Conservation (phyloP, 2,113 vertebrate species). For the Cebus imitator region DNA sequence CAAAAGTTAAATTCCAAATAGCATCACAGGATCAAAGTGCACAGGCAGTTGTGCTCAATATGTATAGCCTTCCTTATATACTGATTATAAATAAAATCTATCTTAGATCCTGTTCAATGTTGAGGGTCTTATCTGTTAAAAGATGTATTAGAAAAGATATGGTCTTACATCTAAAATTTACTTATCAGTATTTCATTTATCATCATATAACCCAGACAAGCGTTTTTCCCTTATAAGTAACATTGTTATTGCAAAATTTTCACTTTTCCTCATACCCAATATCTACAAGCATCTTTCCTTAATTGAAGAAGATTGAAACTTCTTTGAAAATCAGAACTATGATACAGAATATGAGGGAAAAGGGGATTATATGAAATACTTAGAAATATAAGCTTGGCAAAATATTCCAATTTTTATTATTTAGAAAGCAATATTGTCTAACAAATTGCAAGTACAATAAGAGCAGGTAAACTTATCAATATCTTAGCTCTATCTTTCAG, state of each 20-base stretch:
- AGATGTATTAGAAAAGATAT: background rate
- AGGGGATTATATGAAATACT: background rate
- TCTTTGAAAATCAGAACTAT: slow-evolving; percentile 43
- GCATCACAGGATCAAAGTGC: background rate
- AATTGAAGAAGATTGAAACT: background rate
- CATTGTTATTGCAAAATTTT: background rate
- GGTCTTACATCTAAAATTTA: slow-evolving; percentile 44
- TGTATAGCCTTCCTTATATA: slow-evolving; percentile 32
- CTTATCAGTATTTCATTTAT: slow-evolving; percentile 11
- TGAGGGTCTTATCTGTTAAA: slow-evolving; percentile 21
- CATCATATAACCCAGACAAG: background rate
- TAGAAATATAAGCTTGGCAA: background rate
- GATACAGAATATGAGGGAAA: background rate
- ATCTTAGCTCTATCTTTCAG: slow-evolving; percentile 10
- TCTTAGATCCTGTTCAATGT: background rate
- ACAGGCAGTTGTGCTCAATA: background rate
- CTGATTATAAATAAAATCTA: background rate
- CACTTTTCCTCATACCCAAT: background rate
- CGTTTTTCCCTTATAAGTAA: slow-evolving; percentile 9
- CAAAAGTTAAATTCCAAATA: slow-evolving; percentile 14
- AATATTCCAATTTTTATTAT: slow-evolving; percentile 8
- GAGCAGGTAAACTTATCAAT: slow-evolving; percentile 9
- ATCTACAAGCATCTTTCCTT: background rate
- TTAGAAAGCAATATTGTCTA: slow-evolving; percentile 13
- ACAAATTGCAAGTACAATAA: slow-evolving; percentile 40